Conservation (phyloP, 2,113 vertebrate genomes). For the Anguilla japonica region DNA sequence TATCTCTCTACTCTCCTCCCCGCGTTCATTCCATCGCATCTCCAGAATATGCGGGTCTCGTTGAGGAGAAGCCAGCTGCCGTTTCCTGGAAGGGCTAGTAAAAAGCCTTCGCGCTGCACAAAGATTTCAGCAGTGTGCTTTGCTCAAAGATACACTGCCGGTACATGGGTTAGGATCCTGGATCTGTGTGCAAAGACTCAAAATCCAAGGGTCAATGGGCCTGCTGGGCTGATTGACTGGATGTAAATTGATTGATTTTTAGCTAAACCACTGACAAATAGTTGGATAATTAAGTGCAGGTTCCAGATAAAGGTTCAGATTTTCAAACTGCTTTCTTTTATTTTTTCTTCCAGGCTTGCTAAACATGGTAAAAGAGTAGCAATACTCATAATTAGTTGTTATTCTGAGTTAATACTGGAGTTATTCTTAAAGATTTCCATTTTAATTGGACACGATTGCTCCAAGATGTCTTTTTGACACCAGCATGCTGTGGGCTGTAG, state of each 20-base stretch:
- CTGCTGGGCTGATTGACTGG: neutral
- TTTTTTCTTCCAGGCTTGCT: neutral
- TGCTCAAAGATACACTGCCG: neutral
- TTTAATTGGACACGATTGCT: too few relatives aligned
- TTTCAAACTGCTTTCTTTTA: neutral
- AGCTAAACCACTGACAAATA: too few relatives aligned
- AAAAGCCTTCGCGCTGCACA: too few relatives aligned
- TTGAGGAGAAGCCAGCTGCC: neutral
- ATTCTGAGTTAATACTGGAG: too few relatives aligned
- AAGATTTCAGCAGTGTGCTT: neutral
- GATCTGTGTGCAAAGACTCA: neutral
- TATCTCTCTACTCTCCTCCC: neutral
- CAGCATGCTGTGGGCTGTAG: neutral
- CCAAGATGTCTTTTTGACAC: too few relatives aligned
- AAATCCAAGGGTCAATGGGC: neutral
- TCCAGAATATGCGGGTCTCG: neutral
- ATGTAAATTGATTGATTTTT: neutral
- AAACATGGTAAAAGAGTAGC: neutral
- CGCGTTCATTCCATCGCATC: neutral
- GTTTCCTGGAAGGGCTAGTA: neutral
- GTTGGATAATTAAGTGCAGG: too few relatives aligned
- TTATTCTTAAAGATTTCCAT: too few relatives aligned
- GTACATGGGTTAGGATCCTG: neutral
- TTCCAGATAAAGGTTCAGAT: neutral
- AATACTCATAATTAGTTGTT: neutral